Percentiles rank a stretch among this genome's conserved stretches.
phyloP scores from a whole-genome alignment of 2,888 invertebrate genomes.

The Mythimna ferrago region DNA sequence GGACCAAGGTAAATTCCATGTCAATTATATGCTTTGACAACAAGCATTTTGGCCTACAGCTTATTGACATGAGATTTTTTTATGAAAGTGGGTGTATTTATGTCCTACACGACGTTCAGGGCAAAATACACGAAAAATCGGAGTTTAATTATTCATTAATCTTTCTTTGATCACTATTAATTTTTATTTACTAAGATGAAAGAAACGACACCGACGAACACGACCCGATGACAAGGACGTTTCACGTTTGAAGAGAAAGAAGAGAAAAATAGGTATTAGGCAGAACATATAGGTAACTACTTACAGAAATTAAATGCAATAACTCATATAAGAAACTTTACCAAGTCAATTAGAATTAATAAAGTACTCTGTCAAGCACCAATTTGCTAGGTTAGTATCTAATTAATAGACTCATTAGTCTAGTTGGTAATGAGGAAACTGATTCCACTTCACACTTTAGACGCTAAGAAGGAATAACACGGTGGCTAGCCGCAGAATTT shows the following conservation, averaged over 20 bases:
- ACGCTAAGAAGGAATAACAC: slow-evolving; percentile 29
- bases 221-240: too few relatives aligned
- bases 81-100: too few relatives aligned
- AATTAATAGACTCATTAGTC: slow-evolving; percentile 43
- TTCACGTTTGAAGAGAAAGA: neutral
- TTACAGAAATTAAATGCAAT: neutral
- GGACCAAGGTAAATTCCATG: neutral
- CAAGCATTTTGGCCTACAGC: neutral
- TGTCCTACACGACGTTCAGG: too few relatives aligned
- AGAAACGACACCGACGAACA: too few relatives aligned
- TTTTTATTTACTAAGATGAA: neutral
- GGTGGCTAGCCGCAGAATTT: slow-evolving; percentile 59
- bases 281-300: neutral
- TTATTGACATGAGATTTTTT: neutral
- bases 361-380: slow-evolving; percentile 10
- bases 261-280: neutral
- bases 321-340: neutral
- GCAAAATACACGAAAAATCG: neutral
- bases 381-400: slow-evolving; percentile 28
- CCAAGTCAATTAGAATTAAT: slow-evolving; percentile 3
- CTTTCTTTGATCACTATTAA: too few relatives aligned
- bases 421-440: slow-evolving; percentile 43
- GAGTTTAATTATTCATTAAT: neutral
- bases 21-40: neutral
- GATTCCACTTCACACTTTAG: slow-evolving; percentile 43